Conservation (phyloP, 2,888 invertebrate genomes). For the Cryptocephalus moraei region DNA sequence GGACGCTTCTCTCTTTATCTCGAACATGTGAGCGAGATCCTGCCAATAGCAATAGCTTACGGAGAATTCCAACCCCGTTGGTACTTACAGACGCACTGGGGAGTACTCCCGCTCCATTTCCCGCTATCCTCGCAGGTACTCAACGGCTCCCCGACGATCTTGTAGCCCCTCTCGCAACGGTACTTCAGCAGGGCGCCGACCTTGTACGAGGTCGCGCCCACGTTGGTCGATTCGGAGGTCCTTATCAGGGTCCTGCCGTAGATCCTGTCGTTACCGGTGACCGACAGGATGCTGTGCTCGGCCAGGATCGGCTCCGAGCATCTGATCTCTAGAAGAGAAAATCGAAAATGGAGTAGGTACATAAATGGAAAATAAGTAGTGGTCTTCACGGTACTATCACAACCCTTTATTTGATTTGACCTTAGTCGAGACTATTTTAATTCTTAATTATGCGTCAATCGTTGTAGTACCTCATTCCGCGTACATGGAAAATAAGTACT, state of each 20-base stretch:
- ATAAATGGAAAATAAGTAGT: not conserved
- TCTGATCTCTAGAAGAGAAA: conserved; percentile 59
- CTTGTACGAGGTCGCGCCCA: conserved; percentile 66
- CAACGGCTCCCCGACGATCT: conserved; percentile 73
- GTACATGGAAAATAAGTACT: too few species aligned
- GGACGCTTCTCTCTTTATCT: too few species aligned
- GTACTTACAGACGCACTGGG: conserved; percentile 72
- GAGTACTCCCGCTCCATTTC: conserved; percentile 74
- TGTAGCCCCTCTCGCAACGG: conserved; percentile 81
- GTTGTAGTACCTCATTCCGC: too few species aligned
- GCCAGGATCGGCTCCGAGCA: conserved; percentile 77
- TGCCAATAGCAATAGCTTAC: too few species aligned
- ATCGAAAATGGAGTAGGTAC: not conserved
- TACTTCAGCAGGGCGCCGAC: conserved; percentile 82
- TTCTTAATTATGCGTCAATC: too few species aligned
- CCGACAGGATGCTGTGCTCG: conserved; percentile 76
- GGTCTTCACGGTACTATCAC: too few species aligned
- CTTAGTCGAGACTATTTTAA: too few species aligned
- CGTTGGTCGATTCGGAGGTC: conserved; percentile 56
- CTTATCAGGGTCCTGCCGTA: conserved; percentile 75
- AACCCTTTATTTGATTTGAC: too few species aligned
- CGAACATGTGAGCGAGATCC: too few species aligned
- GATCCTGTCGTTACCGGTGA: conserved; percentile 84
- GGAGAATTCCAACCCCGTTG: too few species aligned
- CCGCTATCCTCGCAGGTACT: conserved; percentile 81